These are phyloP conservation scores for Gnatocerus cornutus DNA, from an alignment of 2,888 invertebrate species.

Conservation along the genomic window DNA sequence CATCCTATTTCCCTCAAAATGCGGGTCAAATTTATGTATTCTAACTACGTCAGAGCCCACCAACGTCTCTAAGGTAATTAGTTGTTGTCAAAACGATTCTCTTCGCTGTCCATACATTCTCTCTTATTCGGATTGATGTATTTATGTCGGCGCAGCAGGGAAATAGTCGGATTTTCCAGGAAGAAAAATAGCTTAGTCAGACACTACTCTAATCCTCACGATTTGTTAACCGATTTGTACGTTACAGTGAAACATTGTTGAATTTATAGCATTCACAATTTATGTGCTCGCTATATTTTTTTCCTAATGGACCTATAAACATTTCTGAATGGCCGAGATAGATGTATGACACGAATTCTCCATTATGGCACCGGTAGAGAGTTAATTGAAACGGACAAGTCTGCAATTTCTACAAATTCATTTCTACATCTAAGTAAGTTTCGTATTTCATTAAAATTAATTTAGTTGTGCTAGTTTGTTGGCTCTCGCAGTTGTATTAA, in stretches of 20 bases:
- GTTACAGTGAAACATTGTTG: conserved; percentile 45
- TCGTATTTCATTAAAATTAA: conserved; percentile 38
- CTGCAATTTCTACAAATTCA: conserved; percentile 27
- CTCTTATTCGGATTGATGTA: conserved; percentile 36
- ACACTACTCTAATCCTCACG: conserved; percentile 47
- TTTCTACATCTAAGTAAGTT: conserved; percentile 29
- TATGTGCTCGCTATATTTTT: conserved; percentile 42
- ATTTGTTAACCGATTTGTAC: conserved; percentile 51
- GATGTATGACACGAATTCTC: conserved; percentile 33
- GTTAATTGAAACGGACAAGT: conserved; percentile 29
- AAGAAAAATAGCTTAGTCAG: conserved; percentile 48
- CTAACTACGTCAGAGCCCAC: conserved; percentile 12
- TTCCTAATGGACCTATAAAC: conserved; percentile 38
- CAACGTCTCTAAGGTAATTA: conserved; percentile 17
- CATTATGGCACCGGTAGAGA: conserved; percentile 16
- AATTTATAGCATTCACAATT: conserved; percentile 44
- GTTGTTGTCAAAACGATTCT: conserved; percentile 14
- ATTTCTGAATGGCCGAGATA: conserved; percentile 36
- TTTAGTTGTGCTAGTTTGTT: conserved; percentile 20
- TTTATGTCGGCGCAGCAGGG: conserved; percentile 34
- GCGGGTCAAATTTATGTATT: conserved; percentile 2
- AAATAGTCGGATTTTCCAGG: conserved; percentile 38
- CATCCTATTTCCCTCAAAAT: neutral
- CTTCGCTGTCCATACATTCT: conserved; percentile 21
- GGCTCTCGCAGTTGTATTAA: conserved; percentile 10